Evolutionary conservation across 2,797 vertebrate genomes (phyloP), one percentile per base, ranked within the genome.

Genomic region (Agapornis canus): DNA sequence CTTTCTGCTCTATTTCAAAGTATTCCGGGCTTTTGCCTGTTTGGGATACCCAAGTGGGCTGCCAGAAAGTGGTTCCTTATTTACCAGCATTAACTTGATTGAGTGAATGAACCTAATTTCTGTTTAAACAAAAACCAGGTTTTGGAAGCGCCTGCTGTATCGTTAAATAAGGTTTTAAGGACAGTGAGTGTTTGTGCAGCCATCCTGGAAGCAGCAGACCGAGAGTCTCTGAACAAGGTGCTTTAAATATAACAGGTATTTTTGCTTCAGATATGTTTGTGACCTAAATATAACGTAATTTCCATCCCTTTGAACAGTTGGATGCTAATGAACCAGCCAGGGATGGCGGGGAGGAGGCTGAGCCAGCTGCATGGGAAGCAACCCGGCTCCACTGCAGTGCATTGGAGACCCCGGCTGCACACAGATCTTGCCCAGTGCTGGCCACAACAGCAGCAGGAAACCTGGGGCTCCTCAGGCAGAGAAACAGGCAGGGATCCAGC

Each of bases 231-330:
- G 72, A 90, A 81, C 18, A 59, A 92, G 72, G 69, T 63, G 39
- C 82, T 88, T 76, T 65, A 82, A 91, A 89, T 73, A 59, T 56
- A 97, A 95, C 91, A 94, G 86, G 95, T 97, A 87, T 93, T 97
- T 97, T 88, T 79, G 27, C 80, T 97, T 94, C 91, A 96, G 97
- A 94, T 97, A 95, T 57, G 61, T 97, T 92, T 92, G 76, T 95
- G 96, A 96, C 95, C 96, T 94, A 97, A 97, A 97, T 98, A 94
- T 96, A 97, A 97, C 91, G 83, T 27, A 12, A 95, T 95, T 96
- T 96, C 96, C 97, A 97, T 98, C 95, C 96, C 95, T 97, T 96
- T 97, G 95, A 97, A 96, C 61, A 72, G 95, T 84, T 80, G 37
- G 81, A 96, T 95, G 95, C 93, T 93, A 95, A 96, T 95, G 95